Base-by-base conservation (phyloP, 2,113 vertebrate genomes). In the Engystomops pustulosus region DNA sequence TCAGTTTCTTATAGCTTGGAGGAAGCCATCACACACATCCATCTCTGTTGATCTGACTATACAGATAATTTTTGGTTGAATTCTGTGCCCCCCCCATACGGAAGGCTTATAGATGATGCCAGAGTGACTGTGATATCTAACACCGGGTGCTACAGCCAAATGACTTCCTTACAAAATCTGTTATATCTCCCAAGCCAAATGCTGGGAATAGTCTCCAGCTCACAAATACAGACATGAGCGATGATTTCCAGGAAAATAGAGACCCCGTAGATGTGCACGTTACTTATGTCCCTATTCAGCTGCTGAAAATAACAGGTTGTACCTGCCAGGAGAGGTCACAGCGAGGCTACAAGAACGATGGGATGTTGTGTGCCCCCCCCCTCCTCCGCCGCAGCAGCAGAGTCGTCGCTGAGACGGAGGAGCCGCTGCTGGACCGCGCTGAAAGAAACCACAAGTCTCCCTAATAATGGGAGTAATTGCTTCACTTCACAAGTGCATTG, bases 301-400 rank as follows among this genome's bases (percentile, higher is more conserved):
- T 65, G 5, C 60, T 65, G 11, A 65, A 27, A 65, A 65, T 65
- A 17, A 65, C 60, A 65, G 25, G 60, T 17, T 65, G 60, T 65
- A 65, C 25, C 60, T 65, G 60, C 60, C 60, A 65, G 60, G 15
- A 32, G 32, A 32, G 60, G 30, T 65, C 60, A 65, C 60, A 30
- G 0, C 2, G 27, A 65, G 60, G 60, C 11, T 65, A 65, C 6
- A 65, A 65, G 14, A 65, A 32, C 32, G 60, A 65, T 65, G 60
- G 25, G n/a, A 11, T 58, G 23, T 1, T 53, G 53, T 58, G n/a
- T 58, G 53, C 6, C 17, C 0, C n/a, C 17, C 53, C n/a, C 25
- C 53, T n/a, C n/a, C n/a, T n/a, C n/a, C n/a, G n/a, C 51, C 53
- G 10, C 53, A 58, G 53, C 53, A 58, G 25, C 4, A 25, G 18